phyloP scores from a whole-genome alignment of 1,140 invertebrate genomes.

The Drosophila pallidifrons region DNA sequence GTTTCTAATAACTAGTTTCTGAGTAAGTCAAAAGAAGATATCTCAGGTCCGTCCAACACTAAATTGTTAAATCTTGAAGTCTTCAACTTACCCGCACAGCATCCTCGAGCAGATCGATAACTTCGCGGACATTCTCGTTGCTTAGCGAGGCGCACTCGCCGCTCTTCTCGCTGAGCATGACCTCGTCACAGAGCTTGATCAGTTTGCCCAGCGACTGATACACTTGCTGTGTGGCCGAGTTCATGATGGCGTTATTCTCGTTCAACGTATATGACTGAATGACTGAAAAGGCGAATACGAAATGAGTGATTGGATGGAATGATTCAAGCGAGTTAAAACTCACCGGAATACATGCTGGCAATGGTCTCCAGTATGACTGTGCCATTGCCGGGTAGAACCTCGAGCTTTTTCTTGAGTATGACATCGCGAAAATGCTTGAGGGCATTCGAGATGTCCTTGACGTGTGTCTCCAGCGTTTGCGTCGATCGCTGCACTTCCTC shows the following conservation, averaged over 20 bases:
- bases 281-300: constrained; percentile 68
- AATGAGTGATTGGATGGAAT: neutral
- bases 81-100: constrained; percentile 89
- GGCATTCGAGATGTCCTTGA: constrained; percentile 90
- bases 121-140: constrained; percentile 91
- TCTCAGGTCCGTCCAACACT: too few relatives aligned
- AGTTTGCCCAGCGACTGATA: constrained; percentile 94
- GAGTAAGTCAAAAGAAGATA: too few relatives aligned
- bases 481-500: constrained; percentile 87
- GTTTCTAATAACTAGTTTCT: too few relatives aligned
- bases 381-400: constrained; percentile 96
- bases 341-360: constrained; percentile 93
- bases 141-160: constrained; percentile 87
- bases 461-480: constrained; percentile 88
- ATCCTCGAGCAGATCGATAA: constrained; percentile 91
- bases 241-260: constrained; percentile 88
- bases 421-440: constrained; percentile 95
- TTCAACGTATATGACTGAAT: constrained; percentile 88
- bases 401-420: constrained; percentile 95
- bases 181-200: constrained; percentile 95
- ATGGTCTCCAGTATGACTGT: constrained; percentile 96
- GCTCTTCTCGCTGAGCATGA: constrained; percentile 88
- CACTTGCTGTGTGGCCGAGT: constrained; percentile 93
- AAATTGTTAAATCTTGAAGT: too few relatives aligned
- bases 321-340: neutral